Evolutionary conservation across 64 coral and sea anemone species (phyloP).

Genomic region (Actinia equina): DNA sequence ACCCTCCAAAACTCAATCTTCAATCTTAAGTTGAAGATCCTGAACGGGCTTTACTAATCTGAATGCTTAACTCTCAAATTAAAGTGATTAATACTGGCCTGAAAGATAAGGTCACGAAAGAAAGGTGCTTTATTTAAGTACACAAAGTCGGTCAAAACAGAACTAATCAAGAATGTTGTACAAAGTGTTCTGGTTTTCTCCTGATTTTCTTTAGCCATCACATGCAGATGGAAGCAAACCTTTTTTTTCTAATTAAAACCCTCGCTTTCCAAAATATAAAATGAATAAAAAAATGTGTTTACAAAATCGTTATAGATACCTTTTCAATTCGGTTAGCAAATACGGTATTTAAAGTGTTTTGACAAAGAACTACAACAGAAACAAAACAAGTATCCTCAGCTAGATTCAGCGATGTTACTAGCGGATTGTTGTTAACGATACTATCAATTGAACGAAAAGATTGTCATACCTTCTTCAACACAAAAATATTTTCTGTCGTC

Average conservation of each 20-base stretch:
- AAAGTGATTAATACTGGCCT: background rate
- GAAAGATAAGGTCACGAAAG: background rate
- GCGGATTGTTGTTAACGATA: no score
- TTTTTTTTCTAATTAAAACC: background rate
- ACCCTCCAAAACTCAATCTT: no score
- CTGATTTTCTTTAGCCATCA: no score
- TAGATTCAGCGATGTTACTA: no score
- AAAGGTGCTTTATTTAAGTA: background rate
- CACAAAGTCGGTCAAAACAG: no score
- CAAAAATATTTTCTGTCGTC: no score
- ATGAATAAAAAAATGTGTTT: background rate
- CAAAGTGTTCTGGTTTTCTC: background rate
- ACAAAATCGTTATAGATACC: background rate
- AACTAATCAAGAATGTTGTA: background rate
- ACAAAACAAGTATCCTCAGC: background rate
- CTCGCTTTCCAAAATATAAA: background rate
- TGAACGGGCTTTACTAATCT: background rate
- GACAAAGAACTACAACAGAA: background rate
- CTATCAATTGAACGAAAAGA: no score
- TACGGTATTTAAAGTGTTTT: background rate
- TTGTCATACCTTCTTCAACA: no score
- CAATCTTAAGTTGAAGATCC: background rate
- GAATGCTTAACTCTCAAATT: background rate
- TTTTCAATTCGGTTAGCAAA: no score
- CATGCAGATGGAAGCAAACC: background rate